Conservation (phyloP, 2,888 invertebrate species). For the Alsophila aescularia region DNA sequence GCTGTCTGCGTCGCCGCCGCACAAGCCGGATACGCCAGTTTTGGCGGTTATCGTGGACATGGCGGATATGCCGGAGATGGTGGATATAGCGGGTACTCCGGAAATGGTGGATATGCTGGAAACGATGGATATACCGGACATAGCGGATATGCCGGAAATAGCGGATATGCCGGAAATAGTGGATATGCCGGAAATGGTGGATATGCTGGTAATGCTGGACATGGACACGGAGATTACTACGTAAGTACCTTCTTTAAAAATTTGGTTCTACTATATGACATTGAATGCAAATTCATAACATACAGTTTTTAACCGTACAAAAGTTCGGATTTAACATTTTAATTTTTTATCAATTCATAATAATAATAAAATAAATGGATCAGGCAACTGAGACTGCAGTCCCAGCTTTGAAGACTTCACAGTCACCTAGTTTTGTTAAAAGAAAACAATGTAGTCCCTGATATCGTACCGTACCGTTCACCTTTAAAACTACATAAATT, state of each 20-base stretch:
- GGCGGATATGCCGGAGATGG: conserved; percentile 23
- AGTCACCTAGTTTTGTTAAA: too few relatives aligned
- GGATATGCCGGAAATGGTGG: conserved; percentile 45
- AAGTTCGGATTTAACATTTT: too few relatives aligned
- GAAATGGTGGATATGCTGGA: conserved; percentile 27
- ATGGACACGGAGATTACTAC: conserved; percentile 68
- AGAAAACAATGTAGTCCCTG: too few relatives aligned
- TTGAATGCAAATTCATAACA: too few relatives aligned
- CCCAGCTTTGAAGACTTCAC: too few relatives aligned
- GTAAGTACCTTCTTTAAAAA: conserved; percentile 51
- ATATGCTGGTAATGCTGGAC: conserved; percentile 46
- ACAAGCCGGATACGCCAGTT: conserved; percentile 37
- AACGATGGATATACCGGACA: conserved; percentile 45
- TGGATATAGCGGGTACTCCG: conserved; percentile 19
- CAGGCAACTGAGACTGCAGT: too few relatives aligned
- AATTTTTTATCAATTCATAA: too few relatives aligned
- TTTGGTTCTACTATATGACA: neutral
- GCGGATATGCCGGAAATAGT: conserved; percentile 44
- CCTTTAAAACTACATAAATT: too few relatives aligned
- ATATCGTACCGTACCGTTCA: too few relatives aligned
- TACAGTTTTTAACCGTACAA: too few relatives aligned
- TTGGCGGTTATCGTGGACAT: conserved; percentile 34
- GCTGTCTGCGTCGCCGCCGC: conserved; percentile 55
- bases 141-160: conserved; percentile 38
- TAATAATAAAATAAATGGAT: too few relatives aligned